A percentile compares a stretch with the other conserved stretches of the same genome.
Conservation (phyloP, 2,888 invertebrate genomes). For the Himalopsyche anomala region DNA sequence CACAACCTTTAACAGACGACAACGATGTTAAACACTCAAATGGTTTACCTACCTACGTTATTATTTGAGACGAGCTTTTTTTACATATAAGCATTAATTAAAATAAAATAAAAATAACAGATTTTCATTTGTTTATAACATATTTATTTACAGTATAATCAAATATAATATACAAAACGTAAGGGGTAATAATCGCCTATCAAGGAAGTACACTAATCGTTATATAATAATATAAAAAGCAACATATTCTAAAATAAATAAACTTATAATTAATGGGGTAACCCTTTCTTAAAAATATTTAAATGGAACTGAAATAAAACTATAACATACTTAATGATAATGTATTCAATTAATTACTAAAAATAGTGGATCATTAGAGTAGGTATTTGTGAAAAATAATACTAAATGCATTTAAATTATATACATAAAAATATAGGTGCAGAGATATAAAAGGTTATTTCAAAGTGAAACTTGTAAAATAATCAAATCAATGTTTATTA, state of each 20-base stretch:
- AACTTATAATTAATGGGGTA: conserved; percentile 15
- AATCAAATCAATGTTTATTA: too few relatives aligned
- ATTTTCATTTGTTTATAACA: conserved; percentile 54
- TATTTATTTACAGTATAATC: conserved; percentile 60
- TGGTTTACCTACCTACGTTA: too few relatives aligned
- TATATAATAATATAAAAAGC: not conserved
- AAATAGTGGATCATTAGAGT: too few relatives aligned
- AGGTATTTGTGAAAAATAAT: too few relatives aligned
- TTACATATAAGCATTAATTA: too few relatives aligned
- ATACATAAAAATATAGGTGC: too few relatives aligned
- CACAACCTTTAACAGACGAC: too few relatives aligned
- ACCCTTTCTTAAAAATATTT: conserved; percentile 33
- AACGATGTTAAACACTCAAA: too few relatives aligned
- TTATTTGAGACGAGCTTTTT: not conserved
- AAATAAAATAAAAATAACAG: not conserved
- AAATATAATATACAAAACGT: conserved; percentile 60
- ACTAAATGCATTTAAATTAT: too few relatives aligned
- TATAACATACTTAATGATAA: not conserved
- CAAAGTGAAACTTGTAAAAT: too few relatives aligned
- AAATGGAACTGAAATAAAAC: not conserved
- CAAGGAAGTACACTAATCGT: not conserved
- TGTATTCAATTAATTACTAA: too few relatives aligned
- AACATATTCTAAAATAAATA: conserved; percentile 33
- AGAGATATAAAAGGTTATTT: too few relatives aligned
- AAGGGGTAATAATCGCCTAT: conserved; percentile 48